Percentiles rank a stretch among this genome's conserved stretches.
Evolutionary conservation across 2,888 invertebrate genomes (phyloP).

Genomic region (Formica aserva): DNA sequence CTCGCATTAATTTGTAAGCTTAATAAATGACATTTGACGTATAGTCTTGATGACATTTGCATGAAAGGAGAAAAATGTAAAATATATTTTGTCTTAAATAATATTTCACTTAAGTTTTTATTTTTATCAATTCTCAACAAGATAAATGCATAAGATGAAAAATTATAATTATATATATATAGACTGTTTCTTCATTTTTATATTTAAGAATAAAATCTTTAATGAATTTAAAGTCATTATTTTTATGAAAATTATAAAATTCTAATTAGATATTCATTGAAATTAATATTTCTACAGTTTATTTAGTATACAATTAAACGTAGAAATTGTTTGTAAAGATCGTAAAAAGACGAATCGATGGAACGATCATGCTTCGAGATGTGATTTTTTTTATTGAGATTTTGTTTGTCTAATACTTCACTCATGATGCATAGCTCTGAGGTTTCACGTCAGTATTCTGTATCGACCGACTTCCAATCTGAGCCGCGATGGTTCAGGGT

Average conservation of each 20-base stretch:
- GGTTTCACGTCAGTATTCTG: conserved; percentile 37
- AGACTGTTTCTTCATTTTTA: neutral
- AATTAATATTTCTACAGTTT: neutral
- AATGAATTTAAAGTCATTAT: neutral
- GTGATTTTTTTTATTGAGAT: conserved; percentile 16
- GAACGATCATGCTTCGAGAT: conserved; percentile 6
- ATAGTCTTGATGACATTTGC: neutral
- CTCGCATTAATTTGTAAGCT: conserved; percentile 25
- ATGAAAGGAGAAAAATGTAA: conserved; percentile 1
- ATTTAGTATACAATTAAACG: neutral
- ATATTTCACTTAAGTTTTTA: neutral
- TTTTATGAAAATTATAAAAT: neutral
- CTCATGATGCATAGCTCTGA: conserved; percentile 39
- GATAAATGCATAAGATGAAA: neutral
- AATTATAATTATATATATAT: neutral
- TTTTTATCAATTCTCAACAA: neutral
- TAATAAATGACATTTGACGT: neutral
- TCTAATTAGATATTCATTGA: neutral
- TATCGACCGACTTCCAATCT: conserved; percentile 51
- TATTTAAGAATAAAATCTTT: neutral
- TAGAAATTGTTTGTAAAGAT: conserved; percentile 1
- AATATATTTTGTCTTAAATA: neutral
- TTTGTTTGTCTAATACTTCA: conserved; percentile 24
- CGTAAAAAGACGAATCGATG: neutral
- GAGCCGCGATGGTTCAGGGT: conserved; percentile 10